phyloP scores from a whole-genome alignment of 2,113 vertebrate genomes.

The Crotalus tigris region DNA sequence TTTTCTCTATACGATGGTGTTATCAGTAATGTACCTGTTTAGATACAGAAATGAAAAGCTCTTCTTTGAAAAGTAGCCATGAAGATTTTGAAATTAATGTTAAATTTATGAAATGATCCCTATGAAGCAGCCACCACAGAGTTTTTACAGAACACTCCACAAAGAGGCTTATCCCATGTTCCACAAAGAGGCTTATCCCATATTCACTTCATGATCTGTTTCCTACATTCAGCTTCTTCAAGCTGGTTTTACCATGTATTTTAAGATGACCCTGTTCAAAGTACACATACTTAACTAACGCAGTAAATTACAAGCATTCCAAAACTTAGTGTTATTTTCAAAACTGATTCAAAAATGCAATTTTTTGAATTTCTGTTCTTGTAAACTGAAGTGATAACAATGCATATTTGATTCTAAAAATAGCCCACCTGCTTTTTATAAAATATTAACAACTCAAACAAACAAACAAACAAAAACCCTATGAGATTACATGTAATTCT shows the following conservation, averaged over 20 bases:
- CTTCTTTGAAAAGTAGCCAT: constrained; percentile 21
- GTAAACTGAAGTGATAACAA: constrained; percentile 11
- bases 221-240: constrained; percentile 39
- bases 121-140: constrained; percentile 19
- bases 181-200: constrained; percentile 1
- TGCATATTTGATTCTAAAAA: constrained; percentile 9
- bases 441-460: not conserved
- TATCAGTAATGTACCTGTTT: constrained; percentile 49
- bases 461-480: not conserved
- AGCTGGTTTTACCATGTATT: constrained; percentile 44
- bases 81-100: constrained; percentile 30
- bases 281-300: constrained; percentile 43
- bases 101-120: constrained; percentile 43
- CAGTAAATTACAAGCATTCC: constrained; percentile 57
- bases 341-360: constrained; percentile 1
- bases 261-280: constrained; percentile 42
- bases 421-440: not conserved
- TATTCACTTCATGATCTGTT: constrained; percentile 47
- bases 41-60: constrained; percentile 38
- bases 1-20: not conserved
- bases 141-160: constrained; percentile 41
- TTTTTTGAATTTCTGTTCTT: not conserved
- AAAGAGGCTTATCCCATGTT: constrained; percentile 12
- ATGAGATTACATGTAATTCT: not conserved
- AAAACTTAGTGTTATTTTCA: constrained; percentile 13